Percentiles rank a stretch among this genome's conserved stretches.
Evolutionary conservation across 2,113 vertebrate species (phyloP).

Genomic region (Ibidorhyncha struthersii): DNA sequence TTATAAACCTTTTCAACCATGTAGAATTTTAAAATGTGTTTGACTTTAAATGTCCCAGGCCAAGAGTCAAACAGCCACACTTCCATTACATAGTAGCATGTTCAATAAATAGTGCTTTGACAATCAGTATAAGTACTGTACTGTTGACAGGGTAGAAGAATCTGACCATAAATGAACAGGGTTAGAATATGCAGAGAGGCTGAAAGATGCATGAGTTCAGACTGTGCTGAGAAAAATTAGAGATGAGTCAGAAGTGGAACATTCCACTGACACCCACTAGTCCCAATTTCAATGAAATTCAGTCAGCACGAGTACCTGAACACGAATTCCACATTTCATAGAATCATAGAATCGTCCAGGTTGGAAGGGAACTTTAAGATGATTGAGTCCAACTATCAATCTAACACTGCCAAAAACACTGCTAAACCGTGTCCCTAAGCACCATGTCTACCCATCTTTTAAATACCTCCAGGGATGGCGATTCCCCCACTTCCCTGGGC

Average conservation of each 20-base stretch:
- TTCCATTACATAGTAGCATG: not conserved
- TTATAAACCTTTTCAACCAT: not conserved
- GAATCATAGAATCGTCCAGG: no score
- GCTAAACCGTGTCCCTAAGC: no score
- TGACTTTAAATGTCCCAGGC: not conserved
- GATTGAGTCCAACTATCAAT: no score
- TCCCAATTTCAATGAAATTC: not conserved
- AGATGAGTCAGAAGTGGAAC: not conserved
- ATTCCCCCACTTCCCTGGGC: no score
- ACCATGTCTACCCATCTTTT: no score
- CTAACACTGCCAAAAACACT: no score
- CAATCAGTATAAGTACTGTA: not conserved
- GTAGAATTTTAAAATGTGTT: not conserved
- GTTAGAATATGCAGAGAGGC: not conserved
- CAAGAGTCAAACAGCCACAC: not conserved
- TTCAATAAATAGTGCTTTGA: not conserved
- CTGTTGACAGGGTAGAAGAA: not conserved
- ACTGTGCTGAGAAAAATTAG: not conserved
- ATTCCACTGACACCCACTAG: not conserved
- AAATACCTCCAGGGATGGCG: no score
- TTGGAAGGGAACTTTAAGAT: no score
- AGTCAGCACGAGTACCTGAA: not conserved
- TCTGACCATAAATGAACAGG: not conserved
- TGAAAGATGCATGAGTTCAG: not conserved
- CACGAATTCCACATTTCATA: not conserved